Conservation (phyloP, 2,888 invertebrate genomes). For the Archips crataeganus region DNA sequence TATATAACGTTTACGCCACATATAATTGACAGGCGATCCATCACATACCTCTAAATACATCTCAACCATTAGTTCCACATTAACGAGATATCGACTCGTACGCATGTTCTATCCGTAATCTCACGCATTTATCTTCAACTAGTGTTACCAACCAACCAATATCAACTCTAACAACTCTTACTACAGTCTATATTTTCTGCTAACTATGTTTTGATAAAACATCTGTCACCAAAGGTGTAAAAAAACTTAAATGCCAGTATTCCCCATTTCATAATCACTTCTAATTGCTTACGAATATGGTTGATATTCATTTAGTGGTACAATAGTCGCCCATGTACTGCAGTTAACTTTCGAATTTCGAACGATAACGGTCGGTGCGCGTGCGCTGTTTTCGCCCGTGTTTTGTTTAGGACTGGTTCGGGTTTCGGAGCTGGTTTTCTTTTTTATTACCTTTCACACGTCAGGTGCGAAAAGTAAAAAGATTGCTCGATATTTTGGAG, state of each 20-base stretch:
- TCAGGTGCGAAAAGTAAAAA: constrained; percentile 18
- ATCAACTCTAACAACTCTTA: neutral
- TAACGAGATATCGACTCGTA: constrained; percentile 41
- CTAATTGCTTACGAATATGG: neutral
- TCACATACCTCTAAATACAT: constrained; percentile 35
- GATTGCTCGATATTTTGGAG: neutral
- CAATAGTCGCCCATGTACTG: neutral
- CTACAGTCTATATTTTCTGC: constrained; percentile 1
- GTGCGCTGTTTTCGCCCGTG: constrained; percentile 44
- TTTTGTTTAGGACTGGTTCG: constrained; percentile 23
- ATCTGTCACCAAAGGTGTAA: constrained; percentile 26
- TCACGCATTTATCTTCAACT: constrained; percentile 30
- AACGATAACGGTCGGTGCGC: constrained; percentile 46
- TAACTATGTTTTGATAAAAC: neutral
- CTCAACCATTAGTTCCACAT: constrained; percentile 43
- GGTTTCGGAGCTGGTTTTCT: constrained; percentile 36
- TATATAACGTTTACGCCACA: constrained; percentile 38
- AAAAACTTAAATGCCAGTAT: constrained; percentile 15
- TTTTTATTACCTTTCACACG: constrained; percentile 37
- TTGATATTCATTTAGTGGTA: neutral
- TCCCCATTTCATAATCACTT: neutral
- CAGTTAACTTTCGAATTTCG: constrained; percentile 48
- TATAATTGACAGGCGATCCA: constrained; percentile 39
- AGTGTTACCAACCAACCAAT: neutral
- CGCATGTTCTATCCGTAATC: constrained; percentile 37